These are phyloP conservation scores for Delia radicum DNA, from an alignment of 1,140 invertebrate genomes.

Conservation along the genomic window DNA sequence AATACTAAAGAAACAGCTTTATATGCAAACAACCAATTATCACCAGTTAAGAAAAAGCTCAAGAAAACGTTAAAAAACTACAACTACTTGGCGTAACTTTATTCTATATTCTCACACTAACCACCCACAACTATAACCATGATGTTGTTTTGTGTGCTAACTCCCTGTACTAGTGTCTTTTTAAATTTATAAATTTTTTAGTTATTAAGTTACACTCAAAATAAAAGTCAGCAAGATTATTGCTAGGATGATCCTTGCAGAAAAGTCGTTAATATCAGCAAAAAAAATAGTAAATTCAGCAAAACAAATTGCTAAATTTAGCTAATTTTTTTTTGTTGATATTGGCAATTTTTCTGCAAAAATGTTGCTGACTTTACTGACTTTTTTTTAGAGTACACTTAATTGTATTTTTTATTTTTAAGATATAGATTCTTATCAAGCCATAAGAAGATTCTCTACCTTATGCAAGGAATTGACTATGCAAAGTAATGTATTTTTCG, in stretches of 20 bases:
- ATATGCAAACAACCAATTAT: neutral
- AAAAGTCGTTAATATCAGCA: too few species aligned
- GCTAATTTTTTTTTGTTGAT: too few species aligned
- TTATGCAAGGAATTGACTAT: constrained; percentile 52
- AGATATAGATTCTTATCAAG: constrained; percentile 21
- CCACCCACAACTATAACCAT: neutral
- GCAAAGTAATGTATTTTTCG: constrained; percentile 51
- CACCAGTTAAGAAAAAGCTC: neutral
- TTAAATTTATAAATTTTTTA: neutral
- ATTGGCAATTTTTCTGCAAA: too few species aligned
- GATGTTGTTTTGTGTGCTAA: neutral
- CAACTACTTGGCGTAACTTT: neutral
- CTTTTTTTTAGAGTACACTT: too few species aligned
- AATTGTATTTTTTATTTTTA: constrained; percentile 7
- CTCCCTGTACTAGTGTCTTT: neutral
- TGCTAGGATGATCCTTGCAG: too few species aligned
- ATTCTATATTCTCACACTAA: neutral
- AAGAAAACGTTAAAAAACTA: neutral
- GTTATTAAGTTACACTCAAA: neutral
- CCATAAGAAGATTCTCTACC: constrained; percentile 51
- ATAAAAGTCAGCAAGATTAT: too few species aligned
- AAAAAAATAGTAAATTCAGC: too few species aligned
- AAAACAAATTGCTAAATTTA: too few species aligned
- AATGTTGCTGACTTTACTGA: too few species aligned
- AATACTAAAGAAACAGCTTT: neutral